Percentiles rank a stretch among this genome's conserved stretches.
Evolutionary conservation across 2,888 invertebrate genomes (phyloP).

Genomic region (Encarsia formosa): DNA sequence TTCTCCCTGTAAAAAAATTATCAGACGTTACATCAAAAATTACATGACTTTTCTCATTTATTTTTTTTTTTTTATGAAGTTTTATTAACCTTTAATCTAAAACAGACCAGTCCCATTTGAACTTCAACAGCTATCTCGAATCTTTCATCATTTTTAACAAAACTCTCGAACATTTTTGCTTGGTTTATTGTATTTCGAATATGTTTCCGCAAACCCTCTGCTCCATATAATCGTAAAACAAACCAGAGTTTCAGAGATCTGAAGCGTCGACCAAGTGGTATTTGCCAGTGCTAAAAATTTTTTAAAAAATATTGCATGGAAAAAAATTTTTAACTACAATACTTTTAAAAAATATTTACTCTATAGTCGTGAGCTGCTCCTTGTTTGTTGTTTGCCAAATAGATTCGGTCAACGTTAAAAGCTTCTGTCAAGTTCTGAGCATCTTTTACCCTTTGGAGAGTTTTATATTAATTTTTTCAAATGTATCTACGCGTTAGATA

Average conservation of each 20-base stretch:
- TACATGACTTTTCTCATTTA: background rate
- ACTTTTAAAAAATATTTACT: constrained; percentile 42
- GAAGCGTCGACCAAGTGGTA: constrained; percentile 81
- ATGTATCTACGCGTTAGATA: too few relatives aligned
- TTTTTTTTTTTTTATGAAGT: too few relatives aligned
- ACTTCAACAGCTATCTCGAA: constrained; percentile 76
- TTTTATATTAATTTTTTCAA: too few relatives aligned
- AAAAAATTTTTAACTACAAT: background rate
- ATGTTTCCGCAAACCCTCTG: constrained; percentile 71
- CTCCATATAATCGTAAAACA: constrained; percentile 77
- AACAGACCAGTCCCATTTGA: constrained; percentile 82
- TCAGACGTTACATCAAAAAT: background rate
- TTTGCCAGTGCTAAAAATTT: constrained; percentile 76
- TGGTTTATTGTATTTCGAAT: constrained; percentile 71
- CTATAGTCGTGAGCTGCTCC: constrained; percentile 62
- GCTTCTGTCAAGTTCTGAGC: constrained; percentile 76
- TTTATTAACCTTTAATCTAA: constrained; percentile 74
- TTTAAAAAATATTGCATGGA: constrained; percentile 30
- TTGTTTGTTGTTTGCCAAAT: constrained; percentile 71
- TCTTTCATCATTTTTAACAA: constrained; percentile 66
- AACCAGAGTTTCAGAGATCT: constrained; percentile 93
- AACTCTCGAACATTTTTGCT: constrained; percentile 73
- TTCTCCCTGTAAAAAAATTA: constrained; percentile 54
- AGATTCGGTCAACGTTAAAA: constrained; percentile 87
- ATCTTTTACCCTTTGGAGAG: constrained; percentile 71